Evolutionary conservation across 2,888 invertebrate genomes (phyloP), one percentile per base, ranked within the genome.

Genomic region (Branchellion lobata): DNA sequence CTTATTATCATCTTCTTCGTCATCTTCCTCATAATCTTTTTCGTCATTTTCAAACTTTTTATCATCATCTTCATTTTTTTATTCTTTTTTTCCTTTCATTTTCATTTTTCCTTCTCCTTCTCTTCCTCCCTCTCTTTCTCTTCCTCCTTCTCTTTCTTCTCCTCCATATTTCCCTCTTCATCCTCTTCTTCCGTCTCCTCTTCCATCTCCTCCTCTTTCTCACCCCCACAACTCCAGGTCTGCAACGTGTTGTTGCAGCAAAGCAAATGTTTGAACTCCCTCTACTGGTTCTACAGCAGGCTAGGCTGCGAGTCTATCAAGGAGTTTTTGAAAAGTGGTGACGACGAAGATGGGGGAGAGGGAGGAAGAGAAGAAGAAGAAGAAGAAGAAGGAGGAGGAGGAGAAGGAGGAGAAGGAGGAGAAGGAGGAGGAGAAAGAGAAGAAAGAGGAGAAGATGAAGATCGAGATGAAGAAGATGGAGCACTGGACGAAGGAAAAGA

Each of bases 1-100:
- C n/a, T 80, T 61, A 34, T 76, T 75, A 36, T 80, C 75, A 40
- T 76, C 76, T 34, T 80, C 74, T 53, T 83, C 61, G 83, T 81
- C 53, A 79, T 79, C 34, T 81, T 83, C 80, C 81, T 82, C 74
- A 69, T 80, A 27, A 77, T 83, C 14, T 47, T 72, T 61, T 65
- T 80, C 72, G 31, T 83, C 77, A 75, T 83, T 29, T 79, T 57
- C 33, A 29, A 81, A 68, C 8, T 81, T 74, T 72, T 83, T 79
- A 80, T 83, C 51, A 47, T 51, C 36, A 1, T 78, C 51, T 36
- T 80, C 78, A 72, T 72, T 34, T 5, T n/a, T n/a, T n/a, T n/a
- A n/a, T n/a, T n/a, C n/a, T n/a, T n/a, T n/a, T n/a, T n/a, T n/a
- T n/a, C n/a, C n/a, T n/a, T n/a, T n/a, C n/a, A n/a, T n/a, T n/a